Conservation (phyloP, 2,113 vertebrate genomes). For the Bagarius yarrelli region DNA sequence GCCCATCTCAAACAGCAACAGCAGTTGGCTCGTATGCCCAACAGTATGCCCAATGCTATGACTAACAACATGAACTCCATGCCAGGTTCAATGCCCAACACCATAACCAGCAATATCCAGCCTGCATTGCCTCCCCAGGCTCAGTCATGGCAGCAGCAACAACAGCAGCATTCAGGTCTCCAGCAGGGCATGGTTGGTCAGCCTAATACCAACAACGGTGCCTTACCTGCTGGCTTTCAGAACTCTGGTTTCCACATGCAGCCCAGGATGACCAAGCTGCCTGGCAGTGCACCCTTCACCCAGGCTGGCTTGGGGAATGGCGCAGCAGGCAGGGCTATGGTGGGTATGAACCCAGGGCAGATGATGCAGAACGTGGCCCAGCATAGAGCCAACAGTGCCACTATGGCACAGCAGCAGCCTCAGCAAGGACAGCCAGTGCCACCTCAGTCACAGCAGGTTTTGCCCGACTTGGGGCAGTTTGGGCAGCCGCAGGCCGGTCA, state of each 20-base stretch:
- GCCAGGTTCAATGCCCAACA: constrained; percentile 22
- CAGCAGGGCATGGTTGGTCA: constrained; percentile 79
- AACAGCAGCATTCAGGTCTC: constrained; percentile 69
- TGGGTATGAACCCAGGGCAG: constrained; percentile 78
- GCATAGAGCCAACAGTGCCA: constrained; percentile 63
- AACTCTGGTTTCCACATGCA: constrained; percentile 82
- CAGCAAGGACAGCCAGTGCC: constrained; percentile 77
- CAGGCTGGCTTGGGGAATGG: constrained; percentile 68
- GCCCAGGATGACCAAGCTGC: constrained; percentile 84
- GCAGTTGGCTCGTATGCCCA: constrained; percentile 75
- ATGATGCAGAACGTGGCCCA: constrained; percentile 78
- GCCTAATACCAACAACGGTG: constrained; percentile 66
- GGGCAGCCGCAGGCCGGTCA: constrained; percentile 76
- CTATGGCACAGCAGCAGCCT: constrained; percentile 63
- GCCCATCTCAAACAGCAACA: constrained; percentile 84
- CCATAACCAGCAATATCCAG: constrained; percentile 57
- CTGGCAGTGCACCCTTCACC: constrained; percentile 68
- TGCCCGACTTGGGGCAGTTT: constrained; percentile 84
- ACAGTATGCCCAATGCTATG: constrained; percentile 59
- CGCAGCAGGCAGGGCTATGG: constrained; percentile 72
- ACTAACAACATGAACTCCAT: constrained; percentile 55
- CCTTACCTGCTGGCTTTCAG: constrained; percentile 73
- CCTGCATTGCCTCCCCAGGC: constrained; percentile 75
- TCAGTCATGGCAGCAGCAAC: constrained; percentile 80
- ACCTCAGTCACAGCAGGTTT: constrained; percentile 73